These are phyloP conservation scores for Fukomys damarensis DNA, from an alignment of 2,113 vertebrate species.

Conservation along the genomic window DNA sequence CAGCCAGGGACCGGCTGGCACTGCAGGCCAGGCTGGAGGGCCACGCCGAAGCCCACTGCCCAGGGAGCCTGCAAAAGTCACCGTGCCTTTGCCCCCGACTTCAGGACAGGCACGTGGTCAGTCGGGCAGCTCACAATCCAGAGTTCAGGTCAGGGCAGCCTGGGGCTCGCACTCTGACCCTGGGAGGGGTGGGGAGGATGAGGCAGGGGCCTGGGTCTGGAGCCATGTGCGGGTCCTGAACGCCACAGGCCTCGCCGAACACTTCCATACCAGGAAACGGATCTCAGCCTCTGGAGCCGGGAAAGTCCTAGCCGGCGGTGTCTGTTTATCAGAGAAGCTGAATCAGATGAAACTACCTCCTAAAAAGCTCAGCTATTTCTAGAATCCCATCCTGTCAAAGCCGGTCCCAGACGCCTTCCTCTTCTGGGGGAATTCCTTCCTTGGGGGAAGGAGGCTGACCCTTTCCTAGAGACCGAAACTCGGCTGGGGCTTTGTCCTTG, in stretches of 20 bases:
- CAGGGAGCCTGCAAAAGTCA: not conserved
- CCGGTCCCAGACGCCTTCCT: conserved; percentile 1
- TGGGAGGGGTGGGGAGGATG: not conserved
- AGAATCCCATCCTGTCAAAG: conserved; percentile 56
- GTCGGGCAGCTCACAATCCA: not conserved
- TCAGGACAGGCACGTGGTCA: not conserved
- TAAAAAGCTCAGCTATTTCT: conserved; percentile 63
- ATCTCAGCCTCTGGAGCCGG: conserved; percentile 44
- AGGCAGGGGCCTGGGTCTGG: not conserved
- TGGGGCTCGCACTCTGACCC: not conserved
- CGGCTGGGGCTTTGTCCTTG: conserved; percentile 59
- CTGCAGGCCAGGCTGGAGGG: not conserved
- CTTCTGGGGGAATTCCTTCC: conserved; percentile 77
- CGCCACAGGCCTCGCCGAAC: not conserved
- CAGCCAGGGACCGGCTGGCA: not conserved
- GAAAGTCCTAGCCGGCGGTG: conserved; percentile 67
- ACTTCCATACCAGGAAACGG: conserved; percentile 17
- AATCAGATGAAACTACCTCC: conserved; percentile 66
- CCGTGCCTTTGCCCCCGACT: not conserved
- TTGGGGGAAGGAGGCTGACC: not conserved
- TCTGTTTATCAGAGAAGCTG: conserved; percentile 78
- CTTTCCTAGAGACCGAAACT: not conserved
- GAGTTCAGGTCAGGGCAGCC: not conserved
- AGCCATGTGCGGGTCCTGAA: not conserved
- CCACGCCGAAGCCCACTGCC: not conserved